These are phyloP conservation scores for Lathamus discolor DNA, from an alignment of 2,113 vertebrate species.

Conservation along the genomic window DNA sequence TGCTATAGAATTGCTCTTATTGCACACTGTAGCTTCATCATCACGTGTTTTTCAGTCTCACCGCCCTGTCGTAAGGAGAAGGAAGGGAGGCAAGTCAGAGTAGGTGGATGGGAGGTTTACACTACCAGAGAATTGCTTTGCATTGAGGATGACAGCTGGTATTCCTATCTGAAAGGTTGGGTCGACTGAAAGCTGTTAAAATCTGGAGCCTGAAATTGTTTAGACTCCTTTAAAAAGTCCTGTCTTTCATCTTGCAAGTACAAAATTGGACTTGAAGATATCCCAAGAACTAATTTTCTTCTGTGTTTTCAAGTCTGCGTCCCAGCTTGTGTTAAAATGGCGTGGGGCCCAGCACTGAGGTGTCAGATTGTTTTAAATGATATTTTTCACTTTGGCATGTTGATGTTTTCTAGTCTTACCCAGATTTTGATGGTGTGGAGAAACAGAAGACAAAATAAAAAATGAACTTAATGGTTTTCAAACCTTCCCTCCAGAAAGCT, in stretches of 20 bases:
- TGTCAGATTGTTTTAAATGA: conserved; percentile 52
- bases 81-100: not conserved
- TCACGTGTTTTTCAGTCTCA: not conserved
- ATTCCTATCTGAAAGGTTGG: conserved; percentile 2
- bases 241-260: conserved; percentile 36
- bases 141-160: conserved; percentile 7
- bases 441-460: conserved; percentile 24
- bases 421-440: conserved; percentile 1
- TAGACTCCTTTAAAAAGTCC: conserved; percentile 38
- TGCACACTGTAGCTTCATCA: not conserved
- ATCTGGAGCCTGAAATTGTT: conserved; percentile 40
- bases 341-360: conserved; percentile 19
- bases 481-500: not conserved
- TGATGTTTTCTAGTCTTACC: conserved; percentile 41
- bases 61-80: not conserved
- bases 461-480: not conserved
- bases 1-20: not conserved
- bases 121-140: not conserved
- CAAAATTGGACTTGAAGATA: conserved; percentile 52
- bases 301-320: not conserved
- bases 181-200: conserved; percentile 39
- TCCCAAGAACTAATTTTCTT: conserved; percentile 40
- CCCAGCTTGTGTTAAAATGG: conserved; percentile 43
- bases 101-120: not conserved
- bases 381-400: conserved; percentile 48